A percentile compares a stretch with the other conserved stretches of the same genome.
phyloP scores from a whole-genome alignment of 2,797 vertebrate genomes.

The Muscicapa striata region DNA sequence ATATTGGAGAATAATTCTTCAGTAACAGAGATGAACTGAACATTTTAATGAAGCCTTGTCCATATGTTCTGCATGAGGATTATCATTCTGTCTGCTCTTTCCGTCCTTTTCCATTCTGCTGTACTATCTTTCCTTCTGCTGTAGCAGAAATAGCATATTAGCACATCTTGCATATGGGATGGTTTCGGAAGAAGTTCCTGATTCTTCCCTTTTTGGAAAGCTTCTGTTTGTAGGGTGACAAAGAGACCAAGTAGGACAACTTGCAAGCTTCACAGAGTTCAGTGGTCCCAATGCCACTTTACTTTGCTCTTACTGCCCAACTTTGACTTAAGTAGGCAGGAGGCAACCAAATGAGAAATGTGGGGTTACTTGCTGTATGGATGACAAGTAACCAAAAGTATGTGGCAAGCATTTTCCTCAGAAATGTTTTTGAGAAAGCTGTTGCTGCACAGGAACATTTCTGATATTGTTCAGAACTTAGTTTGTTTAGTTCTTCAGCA shows the following conservation, averaged over 20 bases:
- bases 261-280: not conserved
- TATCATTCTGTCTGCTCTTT: not conserved
- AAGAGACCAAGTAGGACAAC: not conserved
- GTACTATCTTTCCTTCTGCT: not conserved
- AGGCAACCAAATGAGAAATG: not conserved
- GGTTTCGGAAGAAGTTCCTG: not conserved
- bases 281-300: not conserved
- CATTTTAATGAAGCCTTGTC: slow-evolving; percentile 3
- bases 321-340: not conserved
- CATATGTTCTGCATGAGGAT: slow-evolving; percentile 3
- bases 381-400: not conserved
- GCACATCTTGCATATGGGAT: not conserved
- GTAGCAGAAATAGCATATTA: not conserved
- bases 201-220: not conserved
- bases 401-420: not conserved
- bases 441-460: not conserved
- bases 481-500: not conserved
- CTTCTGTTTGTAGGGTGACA: not conserved
- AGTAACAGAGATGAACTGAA: not conserved
- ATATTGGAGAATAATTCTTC: not conserved
- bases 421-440: not conserved
- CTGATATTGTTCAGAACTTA: not conserved
- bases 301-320: not conserved
- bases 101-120: not conserved
- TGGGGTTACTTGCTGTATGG: not conserved